Percentiles rank a stretch among this genome's conserved stretches.
Conservation (phyloP, 2,797 vertebrate genomes). For the Sciurus carolinensis region DNA sequence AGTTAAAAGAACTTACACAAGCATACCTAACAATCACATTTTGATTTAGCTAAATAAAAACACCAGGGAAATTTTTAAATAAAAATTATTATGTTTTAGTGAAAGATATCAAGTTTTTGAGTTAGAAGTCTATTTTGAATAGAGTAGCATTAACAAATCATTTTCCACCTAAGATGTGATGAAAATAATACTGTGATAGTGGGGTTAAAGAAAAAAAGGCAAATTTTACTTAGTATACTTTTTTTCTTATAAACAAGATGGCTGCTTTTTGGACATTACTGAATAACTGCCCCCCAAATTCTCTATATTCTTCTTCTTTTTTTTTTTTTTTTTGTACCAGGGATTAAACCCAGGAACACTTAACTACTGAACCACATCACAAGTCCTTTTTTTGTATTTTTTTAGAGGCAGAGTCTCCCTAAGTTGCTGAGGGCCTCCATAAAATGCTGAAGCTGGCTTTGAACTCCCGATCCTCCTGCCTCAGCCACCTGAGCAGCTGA, state of each 20-base stretch:
- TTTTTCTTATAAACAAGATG: conserved; percentile 14
- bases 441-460: too few relatives aligned
- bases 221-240: conserved; percentile 47
- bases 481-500: too few relatives aligned
- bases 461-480: too few relatives aligned
- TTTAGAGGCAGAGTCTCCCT: too few relatives aligned
- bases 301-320: not conserved
- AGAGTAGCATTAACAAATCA: conserved; percentile 68
- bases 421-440: too few relatives aligned
- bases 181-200: conserved; percentile 51
- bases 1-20: not conserved
- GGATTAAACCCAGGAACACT: too few relatives aligned
- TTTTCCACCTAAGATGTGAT: conserved; percentile 72
- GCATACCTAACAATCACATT: not conserved
- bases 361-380: too few relatives aligned
- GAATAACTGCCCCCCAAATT: not conserved
- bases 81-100: conserved; percentile 40
- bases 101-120: conserved; percentile 27
- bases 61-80: not conserved
- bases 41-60: not conserved
- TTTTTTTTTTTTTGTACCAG: too few relatives aligned
- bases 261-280: not conserved
- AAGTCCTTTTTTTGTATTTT: too few relatives aligned
- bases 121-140: conserved; percentile 68
- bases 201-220: not conserved